These are phyloP conservation scores for Mechanitis mazaeus DNA, from an alignment of 2,888 invertebrate species.

Conservation along the genomic window DNA sequence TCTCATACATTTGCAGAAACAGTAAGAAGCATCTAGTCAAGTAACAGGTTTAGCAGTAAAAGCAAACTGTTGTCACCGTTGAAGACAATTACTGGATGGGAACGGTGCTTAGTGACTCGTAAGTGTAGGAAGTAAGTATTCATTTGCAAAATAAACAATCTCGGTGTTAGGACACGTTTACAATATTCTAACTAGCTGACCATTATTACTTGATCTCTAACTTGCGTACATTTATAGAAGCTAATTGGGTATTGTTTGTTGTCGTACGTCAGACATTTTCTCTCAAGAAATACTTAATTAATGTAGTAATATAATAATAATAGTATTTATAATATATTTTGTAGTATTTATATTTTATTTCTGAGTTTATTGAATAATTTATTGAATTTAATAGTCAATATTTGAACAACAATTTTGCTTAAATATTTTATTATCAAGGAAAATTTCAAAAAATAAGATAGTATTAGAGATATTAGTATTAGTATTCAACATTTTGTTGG, in stretches of 20 bases:
- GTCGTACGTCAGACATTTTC: background rate
- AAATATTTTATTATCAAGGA: too few relatives aligned
- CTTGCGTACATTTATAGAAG: background rate
- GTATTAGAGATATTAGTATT: too few relatives aligned
- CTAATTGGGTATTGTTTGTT: background rate
- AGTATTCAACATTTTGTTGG: too few relatives aligned
- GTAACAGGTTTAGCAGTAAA: slow-evolving; percentile 27
- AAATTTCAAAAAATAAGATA: too few relatives aligned
- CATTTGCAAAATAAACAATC: background rate
- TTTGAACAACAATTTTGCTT: too few relatives aligned
- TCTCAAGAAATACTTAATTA: background rate
- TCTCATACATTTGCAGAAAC: slow-evolving; percentile 12
- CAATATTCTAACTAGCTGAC: slow-evolving; percentile 2
- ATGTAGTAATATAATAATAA: too few relatives aligned
- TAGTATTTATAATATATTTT: too few relatives aligned
- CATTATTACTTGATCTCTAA: background rate
- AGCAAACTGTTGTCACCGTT: slow-evolving; percentile 27
- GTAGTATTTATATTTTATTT: too few relatives aligned
- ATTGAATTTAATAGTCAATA: too few relatives aligned
- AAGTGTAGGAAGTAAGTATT: slow-evolving; percentile 10
- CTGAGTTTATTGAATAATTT: too few relatives aligned
- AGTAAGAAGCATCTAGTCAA: slow-evolving; percentile 19
- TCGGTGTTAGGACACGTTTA: background rate
- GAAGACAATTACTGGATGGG: slow-evolving; percentile 23
- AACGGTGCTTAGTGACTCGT: slow-evolving; percentile 22